phyloP scores from a whole-genome alignment of 2,797 vertebrate species.

The Naso thynnoides region DNA sequence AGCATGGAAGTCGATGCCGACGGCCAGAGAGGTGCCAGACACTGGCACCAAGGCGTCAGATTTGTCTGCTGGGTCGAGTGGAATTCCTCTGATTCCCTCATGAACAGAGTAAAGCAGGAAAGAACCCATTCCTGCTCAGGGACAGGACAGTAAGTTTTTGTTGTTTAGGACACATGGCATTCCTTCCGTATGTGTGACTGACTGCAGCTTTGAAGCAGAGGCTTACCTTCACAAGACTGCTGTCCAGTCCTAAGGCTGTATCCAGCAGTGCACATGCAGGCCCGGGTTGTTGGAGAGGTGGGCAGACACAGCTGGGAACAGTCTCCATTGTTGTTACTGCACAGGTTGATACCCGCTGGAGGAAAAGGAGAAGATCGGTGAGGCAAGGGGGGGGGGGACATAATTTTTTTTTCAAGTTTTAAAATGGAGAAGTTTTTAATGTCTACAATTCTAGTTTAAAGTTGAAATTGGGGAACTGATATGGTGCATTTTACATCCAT shows the following conservation, averaged over 20 bases:
- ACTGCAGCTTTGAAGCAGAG: background rate
- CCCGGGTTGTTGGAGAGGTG: conserved; percentile 88
- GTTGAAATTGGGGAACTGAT: background rate
- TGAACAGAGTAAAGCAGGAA: conserved; percentile 98
- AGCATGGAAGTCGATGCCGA: conserved; percentile 97
- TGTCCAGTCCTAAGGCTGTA: conserved; percentile 95
- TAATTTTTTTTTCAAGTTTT: background rate
- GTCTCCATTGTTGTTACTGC: conserved; percentile 94
- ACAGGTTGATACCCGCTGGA: conserved; percentile 88
- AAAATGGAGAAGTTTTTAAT: background rate
- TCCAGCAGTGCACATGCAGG: conserved; percentile 97
- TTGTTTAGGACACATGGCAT: conserved; percentile 6
- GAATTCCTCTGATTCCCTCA: conserved; percentile 96
- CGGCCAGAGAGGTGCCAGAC: conserved; percentile 95
- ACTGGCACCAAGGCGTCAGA: conserved; percentile 96
- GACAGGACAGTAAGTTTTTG: conserved; percentile 4
- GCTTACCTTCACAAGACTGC: conserved; percentile 93
- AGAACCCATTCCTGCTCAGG: conserved; percentile 91
- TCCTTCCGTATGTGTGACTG: background rate
- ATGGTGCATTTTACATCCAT: background rate
- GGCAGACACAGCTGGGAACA: conserved; percentile 98
- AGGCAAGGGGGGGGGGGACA: background rate
- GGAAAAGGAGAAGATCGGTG: conserved; percentile 9
- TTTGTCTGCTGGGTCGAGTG: conserved; percentile 95
- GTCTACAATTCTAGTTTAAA: too few species aligned